Base-by-base conservation (phyloP, 2,797 vertebrate genomes). In the Aphelocoma californica region DNA sequence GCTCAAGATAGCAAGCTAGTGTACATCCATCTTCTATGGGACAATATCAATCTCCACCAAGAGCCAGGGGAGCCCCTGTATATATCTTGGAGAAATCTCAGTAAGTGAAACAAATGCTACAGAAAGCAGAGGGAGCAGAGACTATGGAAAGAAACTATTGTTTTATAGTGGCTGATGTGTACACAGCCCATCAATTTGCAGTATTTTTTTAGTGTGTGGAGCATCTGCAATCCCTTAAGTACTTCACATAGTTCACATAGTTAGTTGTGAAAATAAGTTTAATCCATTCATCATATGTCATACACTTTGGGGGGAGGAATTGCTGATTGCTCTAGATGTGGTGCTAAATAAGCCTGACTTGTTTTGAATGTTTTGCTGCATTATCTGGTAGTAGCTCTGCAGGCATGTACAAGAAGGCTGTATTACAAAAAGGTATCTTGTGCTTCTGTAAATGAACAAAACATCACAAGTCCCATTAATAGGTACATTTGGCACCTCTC, bases 1-100 rank as follows among this genome's bases (percentile, higher is more conserved):
- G 98, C 98, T 88, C 99, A 99, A 96, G 99, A 99, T 96, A 99
- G 98, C 97, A 99, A 99, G 96, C 98, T 99, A 81, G 99, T 99
- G 1, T 99, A 98, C 45, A 98, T 99, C 86, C 99, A 99, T 89
- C 98, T 99, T 44, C 97, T 99, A 42, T 99, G 99, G 99, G 99
- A 99, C 98, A 99, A 99, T 92, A 98, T 99, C 92, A 99, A 99
- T 94, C 98, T 99, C 75, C 99, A 99, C 95, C 98, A 99, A 93
- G 99, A 99, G 69, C 98, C 98, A 0, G 98, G 98, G 60, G 98
- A 99, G 20, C 99, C 99, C 10, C 98, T 99, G 7, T 99, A 99
- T 96, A 97, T 98, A 70, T 98, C 98, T 57, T 99, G 99, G 99
- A 99, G 99, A 90, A 98, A 97, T 75, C 97, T 99, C 67, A 98